Evolutionary conservation across 2,113 vertebrate species (phyloP).

Genomic region (Drymodes brunneopygia): DNA sequence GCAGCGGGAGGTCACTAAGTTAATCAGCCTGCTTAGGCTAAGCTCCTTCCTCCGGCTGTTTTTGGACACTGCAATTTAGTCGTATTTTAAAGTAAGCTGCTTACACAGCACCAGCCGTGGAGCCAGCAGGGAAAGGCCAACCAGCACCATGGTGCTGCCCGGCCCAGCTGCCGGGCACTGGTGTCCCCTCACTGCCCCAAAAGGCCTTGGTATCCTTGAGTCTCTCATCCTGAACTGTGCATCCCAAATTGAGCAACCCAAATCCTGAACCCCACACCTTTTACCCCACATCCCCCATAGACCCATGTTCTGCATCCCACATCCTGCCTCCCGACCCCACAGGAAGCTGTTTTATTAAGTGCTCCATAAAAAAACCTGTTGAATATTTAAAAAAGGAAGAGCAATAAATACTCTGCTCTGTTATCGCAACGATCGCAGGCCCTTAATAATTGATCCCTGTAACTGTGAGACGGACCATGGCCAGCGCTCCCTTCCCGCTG

Average conservation of each 20-base stretch:
- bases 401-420: constrained; percentile 69
- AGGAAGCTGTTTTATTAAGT: not conserved
- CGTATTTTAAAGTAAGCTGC: constrained; percentile 76
- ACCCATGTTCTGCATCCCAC: not conserved
- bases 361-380: constrained; percentile 32
- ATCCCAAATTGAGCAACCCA: not conserved
- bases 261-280: not conserved
- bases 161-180: accelerated
- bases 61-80: constrained; percentile 79
- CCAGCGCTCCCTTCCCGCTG: not conserved
- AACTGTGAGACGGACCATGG: not conserved
- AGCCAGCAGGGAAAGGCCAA: not conserved
- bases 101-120: constrained; percentile 32
- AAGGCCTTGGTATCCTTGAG: not conserved
- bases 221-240: accelerated
- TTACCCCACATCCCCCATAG: not conserved
- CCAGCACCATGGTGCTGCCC: accelerated
- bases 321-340: accelerated
- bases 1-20: constrained; percentile 64
- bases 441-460: constrained; percentile 75
- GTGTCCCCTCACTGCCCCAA: accelerated
- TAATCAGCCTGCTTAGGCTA: constrained; percentile 67
- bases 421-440: constrained; percentile 66
- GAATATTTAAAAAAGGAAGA: constrained; percentile 84
- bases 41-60: constrained; percentile 81